phyloP scores from a whole-genome alignment of 2,888 invertebrate species.

The Amblyteles armatorius region DNA sequence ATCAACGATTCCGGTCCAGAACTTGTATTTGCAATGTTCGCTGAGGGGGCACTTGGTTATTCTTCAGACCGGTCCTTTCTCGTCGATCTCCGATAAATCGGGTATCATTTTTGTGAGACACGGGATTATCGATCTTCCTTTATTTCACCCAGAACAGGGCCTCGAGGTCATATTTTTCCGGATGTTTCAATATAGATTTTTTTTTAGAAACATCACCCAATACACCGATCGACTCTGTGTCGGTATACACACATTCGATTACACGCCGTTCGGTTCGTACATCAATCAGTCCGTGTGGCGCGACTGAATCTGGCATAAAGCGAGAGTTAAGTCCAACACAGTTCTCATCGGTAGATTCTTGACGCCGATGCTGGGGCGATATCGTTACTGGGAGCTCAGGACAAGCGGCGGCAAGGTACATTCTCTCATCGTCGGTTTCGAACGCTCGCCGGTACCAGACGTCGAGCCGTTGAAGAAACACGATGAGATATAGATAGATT shows the following conservation, averaged over 20 bases:
- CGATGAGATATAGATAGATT: conserved; percentile 49
- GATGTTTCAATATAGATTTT: not conserved
- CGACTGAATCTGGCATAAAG: conserved; percentile 30
- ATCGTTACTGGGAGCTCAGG: conserved; percentile 22
- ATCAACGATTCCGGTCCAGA: not conserved
- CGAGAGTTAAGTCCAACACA: conserved; percentile 31
- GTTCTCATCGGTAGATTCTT: conserved; percentile 51
- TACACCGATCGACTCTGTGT: not conserved
- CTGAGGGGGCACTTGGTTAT: not conserved
- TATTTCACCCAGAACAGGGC: too few relatives aligned
- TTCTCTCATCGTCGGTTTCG: conserved; percentile 37
- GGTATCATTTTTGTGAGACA: not conserved
- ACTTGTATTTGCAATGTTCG: not conserved
- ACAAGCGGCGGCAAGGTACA: conserved; percentile 46
- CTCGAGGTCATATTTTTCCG: not conserved
- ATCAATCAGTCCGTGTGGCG: conserved; percentile 17
- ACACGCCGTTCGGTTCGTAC: conserved; percentile 1
- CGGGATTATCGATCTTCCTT: too few relatives aligned
- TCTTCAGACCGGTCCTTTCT: not conserved
- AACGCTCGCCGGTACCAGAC: conserved; percentile 35
- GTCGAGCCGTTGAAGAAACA: conserved; percentile 55
- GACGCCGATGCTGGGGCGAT: conserved; percentile 38
- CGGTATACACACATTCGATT: conserved; percentile 14
- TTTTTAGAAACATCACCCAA: not conserved
- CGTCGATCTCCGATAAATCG: not conserved